Evolutionary conservation across 2,888 invertebrate species (phyloP), one percentile per base, ranked within the genome.

Genomic region (Meandrusa payeni): DNA sequence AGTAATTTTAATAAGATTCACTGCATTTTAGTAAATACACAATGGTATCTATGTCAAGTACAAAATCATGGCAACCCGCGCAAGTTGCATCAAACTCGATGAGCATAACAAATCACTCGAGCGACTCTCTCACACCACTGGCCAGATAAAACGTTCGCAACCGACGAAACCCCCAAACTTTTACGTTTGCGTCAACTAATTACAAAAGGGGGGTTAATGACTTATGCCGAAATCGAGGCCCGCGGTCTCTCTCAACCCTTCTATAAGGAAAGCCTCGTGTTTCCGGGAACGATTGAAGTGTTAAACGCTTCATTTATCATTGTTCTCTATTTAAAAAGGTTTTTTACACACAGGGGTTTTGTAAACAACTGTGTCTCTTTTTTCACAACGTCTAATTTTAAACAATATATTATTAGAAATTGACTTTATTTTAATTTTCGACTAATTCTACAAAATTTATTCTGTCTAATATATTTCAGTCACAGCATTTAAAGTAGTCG

Each of bases 111-210:
- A 37, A 43, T 44, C 43, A 36, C 27, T 48, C 44, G 50, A 47
- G 45, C 49, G 40, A 51, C 48, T 51, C 46, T 57, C 46, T 47
- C 57, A 41, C 47, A 4, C 55, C 51, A 47, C 40, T 50, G 57
- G 41, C 37, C 46, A 54, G 57, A 59, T 57, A 59, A 57, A 56
- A 52, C 53, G 44, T 34, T 34, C 47, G 47, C 12, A 33, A 20
- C 23, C 22, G 50, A 52, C 47, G 50, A 52, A 53, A 52, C 29
- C 52, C 38, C 43, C 37, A 46, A 59, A 55, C 54, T 59, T 58
- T 56, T 52, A 46, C 47, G 46, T 46, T 41, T 41, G 48, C 47
- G 43, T 48, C 48, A 50, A 54, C 53, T 57, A 55, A 58, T 57
- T 54, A 51, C 36, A 19, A 7, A 12, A 10, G 37, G 19, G 24